Conservation (phyloP, 1,140 invertebrate genomes). For the Cotesia glomerata region DNA sequence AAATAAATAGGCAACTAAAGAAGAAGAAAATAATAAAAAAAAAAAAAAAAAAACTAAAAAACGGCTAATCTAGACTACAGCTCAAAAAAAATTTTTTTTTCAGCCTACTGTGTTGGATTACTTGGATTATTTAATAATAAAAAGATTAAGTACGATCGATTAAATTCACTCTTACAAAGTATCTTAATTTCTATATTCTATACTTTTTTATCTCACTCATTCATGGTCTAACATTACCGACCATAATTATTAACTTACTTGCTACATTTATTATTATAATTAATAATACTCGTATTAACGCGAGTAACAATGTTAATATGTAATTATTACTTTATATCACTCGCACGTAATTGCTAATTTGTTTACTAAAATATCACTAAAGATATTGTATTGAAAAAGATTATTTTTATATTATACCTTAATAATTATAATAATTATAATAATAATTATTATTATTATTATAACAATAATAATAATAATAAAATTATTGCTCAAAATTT, state of each 20-base stretch:
- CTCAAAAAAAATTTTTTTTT: neutral
- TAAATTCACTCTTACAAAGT: neutral
- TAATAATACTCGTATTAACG: constrained; percentile 26
- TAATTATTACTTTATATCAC: constrained; percentile 23
- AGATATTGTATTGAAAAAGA: constrained; percentile 11
- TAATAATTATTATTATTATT: neutral
- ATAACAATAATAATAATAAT: constrained; percentile 20
- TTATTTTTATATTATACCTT: neutral
- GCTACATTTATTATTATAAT: constrained; percentile 25
- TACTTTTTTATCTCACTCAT: constrained; percentile 10
- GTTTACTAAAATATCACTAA: neutral
- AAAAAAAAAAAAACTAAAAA: neutral
- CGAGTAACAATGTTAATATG: constrained; percentile 20
- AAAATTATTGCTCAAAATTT: constrained; percentile 56
- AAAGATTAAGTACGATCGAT: neutral
- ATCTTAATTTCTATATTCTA: neutral
- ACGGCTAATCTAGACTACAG: neutral
- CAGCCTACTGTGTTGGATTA: neutral
- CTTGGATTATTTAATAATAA: neutral
- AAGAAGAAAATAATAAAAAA: constrained; percentile 3
- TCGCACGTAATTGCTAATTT: constrained; percentile 12
- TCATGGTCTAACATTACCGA: neutral
- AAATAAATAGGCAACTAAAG: constrained; percentile 19
- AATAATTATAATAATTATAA: too few relatives aligned
- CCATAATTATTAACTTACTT: constrained; percentile 22